Base-by-base conservation (phyloP, 2,888 invertebrate species). In the Tetranychus piercei region DNA sequence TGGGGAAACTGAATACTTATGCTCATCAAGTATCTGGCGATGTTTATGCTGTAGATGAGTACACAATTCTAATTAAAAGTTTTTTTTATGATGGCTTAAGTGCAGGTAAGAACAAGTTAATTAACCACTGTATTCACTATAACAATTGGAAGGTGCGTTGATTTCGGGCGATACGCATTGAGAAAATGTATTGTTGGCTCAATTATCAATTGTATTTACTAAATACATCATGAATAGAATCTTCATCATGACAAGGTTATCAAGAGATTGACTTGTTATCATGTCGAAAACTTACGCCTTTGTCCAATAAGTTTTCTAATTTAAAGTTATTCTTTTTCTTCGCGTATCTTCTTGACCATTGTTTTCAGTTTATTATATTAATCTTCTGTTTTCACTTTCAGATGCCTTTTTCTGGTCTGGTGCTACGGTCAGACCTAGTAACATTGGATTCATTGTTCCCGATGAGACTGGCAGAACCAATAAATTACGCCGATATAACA, bases 321-420 rank as follows among this genome's bases (percentile, higher is more conserved):
- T 34, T 3, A 34, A 34, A 34, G 34, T 34, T 34, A 34, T 34
- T 34, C 34, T 34, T 34, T 5, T 34, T 34, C 34, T 34, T n/a
- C n/a, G n/a, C n/a, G n/a, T n/a, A n/a, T n/a, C n/a, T n/a, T 34
- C 34, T 34, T 34, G 4, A 0, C 5, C 0, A 34, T 34, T 34
- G 34, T 34, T 9, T 67, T 6, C 9, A 18, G 20, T 3, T 67
- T 67, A n/a, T 2, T 67, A 18, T 4, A 22, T 67, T 67, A n/a
- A 23, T 22, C 9, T 22, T 22, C 8, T 44, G 8, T 55, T n/a
- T 64, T 18, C 8, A 4, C 4, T 74, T 74, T 44, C 69, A 11
- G 94, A 94, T 81, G 90, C 93, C 1, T 94, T 91, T 83, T 94
- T 94, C 83, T 94, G 92, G 92, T 90, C 92, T 0, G 94, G 94